phyloP scores from a whole-genome alignment of 2,888 invertebrate species.

The Gandaritis pyraliata region DNA sequence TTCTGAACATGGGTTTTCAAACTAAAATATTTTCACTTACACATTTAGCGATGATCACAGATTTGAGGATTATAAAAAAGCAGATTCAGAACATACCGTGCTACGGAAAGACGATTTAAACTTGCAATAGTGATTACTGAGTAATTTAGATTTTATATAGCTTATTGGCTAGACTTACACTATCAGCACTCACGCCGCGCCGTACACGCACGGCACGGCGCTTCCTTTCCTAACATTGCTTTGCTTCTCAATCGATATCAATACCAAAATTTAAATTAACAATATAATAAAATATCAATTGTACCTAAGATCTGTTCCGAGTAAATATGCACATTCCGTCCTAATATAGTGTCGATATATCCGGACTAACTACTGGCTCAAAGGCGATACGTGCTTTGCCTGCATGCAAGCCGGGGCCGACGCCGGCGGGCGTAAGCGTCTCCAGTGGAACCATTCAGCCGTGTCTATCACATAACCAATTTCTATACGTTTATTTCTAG shows the following conservation, averaged over 20 bases:
- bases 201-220: slow-evolving; percentile 68
- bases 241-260: slow-evolving; percentile 82
- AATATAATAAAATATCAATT: slow-evolving; percentile 84
- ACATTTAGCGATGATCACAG: slow-evolving; percentile 83
- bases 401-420: slow-evolving; percentile 39
- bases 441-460: background rate
- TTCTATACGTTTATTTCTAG: background rate
- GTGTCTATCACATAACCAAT: background rate
- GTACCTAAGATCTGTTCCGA: slow-evolving; percentile 83
- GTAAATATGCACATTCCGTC: slow-evolving; percentile 77
- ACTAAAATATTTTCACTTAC: slow-evolving; percentile 79
- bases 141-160: slow-evolving; percentile 82
- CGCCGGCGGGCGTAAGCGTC: background rate
- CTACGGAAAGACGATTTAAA: slow-evolving; percentile 81
- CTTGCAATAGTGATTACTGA: slow-evolving; percentile 82
- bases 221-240: slow-evolving; percentile 78
- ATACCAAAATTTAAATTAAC: slow-evolving; percentile 82
- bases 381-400: slow-evolving; percentile 47
- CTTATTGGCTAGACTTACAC: slow-evolving; percentile 80
- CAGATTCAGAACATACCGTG: slow-evolving; percentile 83
- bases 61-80: slow-evolving; percentile 83
- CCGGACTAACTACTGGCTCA: slow-evolving; percentile 61
- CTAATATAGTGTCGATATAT: slow-evolving; percentile 67
- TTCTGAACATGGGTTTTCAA: slow-evolving; percentile 66
- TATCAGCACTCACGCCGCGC: slow-evolving; percentile 78